A percentile compares a stretch with the other conserved stretches of the same genome.
These are phyloP conservation scores for Nasonia giraulti DNA, from an alignment of 1,140 invertebrate genomes.

Conservation along the genomic window DNA sequence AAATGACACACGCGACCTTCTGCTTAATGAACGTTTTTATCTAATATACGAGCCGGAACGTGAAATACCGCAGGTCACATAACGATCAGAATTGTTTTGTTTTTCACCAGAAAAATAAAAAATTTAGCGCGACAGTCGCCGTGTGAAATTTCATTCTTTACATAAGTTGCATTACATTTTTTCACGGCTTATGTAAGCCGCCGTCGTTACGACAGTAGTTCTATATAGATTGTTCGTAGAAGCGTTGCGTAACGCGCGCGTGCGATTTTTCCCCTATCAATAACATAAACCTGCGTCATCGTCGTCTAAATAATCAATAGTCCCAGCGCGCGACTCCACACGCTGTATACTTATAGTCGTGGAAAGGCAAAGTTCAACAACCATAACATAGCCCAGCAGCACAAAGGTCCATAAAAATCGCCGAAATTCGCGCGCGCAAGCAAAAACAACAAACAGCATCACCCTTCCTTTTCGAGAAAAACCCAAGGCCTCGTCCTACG, in stretches of 20 bases:
- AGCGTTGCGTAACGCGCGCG: neutral
- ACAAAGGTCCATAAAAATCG: neutral
- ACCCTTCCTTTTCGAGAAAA: neutral
- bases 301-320: constrained; percentile 5
- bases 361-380: neutral
- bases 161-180: neutral
- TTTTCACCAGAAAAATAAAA: neutral
- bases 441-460: neutral
- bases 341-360: neutral
- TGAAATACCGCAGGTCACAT: neutral
- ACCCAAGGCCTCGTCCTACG: neutral
- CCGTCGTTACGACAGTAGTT: neutral
- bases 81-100: neutral
- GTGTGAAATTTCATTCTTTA: neutral
- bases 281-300: constrained; percentile 3
- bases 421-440: neutral
- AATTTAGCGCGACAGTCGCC: neutral
- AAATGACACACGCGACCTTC: neutral
- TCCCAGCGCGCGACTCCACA: neutral
- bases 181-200: neutral
- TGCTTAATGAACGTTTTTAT: neutral
- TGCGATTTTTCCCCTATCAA: neutral
- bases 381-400: neutral
- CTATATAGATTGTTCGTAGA: neutral
- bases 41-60: neutral